Evolutionary conservation across 2,888 invertebrate species (phyloP), one percentile per base, ranked within the genome.

Genomic region (Antheraea yamamai): DNA sequence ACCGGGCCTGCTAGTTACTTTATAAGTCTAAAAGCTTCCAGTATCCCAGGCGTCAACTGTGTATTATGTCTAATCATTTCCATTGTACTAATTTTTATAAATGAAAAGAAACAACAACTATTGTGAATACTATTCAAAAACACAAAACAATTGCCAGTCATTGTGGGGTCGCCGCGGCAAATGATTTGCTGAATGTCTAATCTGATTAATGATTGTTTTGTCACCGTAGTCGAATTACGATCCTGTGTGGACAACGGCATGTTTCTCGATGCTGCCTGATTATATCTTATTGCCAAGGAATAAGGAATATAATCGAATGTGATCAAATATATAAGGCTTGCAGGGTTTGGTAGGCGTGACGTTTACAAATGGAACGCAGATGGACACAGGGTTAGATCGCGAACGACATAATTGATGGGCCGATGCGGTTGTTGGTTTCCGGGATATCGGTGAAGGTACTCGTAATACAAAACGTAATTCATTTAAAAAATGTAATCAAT

Each of bases 131-230:
- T 82, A 82, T 80, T 72, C 55, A 73, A 78, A 64, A 76, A 75
- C 79, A 85, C 80, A 88, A 88, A 86, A 87, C 84, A 88, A 89
- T 84, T 81, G 86, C 84, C 76, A 83, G 85, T 89, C 87, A 91
- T 87, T 86, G 80, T 78, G 80, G 23, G 81, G 82, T 81, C 81
- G 81, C 78, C 78, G 81, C 80, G 82, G 82, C 87, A 89, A 91
- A 91, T 91, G 89, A 91, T 91, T 91, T 85, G 89, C 88, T 83
- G 84, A 89, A 88, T 84, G 88, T 88, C 87, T 88, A 83, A 84
- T 86, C 87, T 90, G 89, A 91, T 91, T 91, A 90, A 91, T 90
- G 89, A 88, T 88, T 90, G 89, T 90, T 91, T 89, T 89, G 89
- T 89, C 90, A 87, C 89, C 87, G 82, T 80, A 83, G 81, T 83